Evolutionary conservation across 1,140 invertebrate genomes (phyloP), one percentile per base, ranked within the genome.

Genomic region (Rhyzopertha dominica): DNA sequence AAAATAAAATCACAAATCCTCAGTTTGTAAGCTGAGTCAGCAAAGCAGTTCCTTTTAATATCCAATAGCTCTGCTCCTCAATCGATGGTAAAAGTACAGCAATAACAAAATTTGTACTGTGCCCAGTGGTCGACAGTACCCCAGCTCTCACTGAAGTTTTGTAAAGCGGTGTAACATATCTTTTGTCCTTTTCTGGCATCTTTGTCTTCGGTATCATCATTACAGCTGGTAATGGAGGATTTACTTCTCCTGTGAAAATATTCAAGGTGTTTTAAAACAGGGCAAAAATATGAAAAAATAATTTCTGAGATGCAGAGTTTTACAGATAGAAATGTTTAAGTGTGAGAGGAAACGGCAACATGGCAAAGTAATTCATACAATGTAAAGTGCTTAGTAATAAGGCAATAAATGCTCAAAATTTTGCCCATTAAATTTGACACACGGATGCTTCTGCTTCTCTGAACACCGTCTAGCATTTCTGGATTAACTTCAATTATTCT

Each of bases 21-120:
- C 65, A 83, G 61, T 87, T 74, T 30, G 79, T 79, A 1, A 88
- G 75, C 65, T 86, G 85, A 31, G 85, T 87, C 3, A 92, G 71
- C 5, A 92, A 68, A 4, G 89, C 90, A 1, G 87, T 87, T 42
- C 87, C 90, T 58, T 85, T 84, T 20, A 87, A 75, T 47, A 92
- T 90, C 89, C 90, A 94, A 59, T 85, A 89, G 45, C 82, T 78
- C 46, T 79, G 72, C 7, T 68, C 58, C 43, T 74, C 66, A 10
- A 67, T 51, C 1, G 84, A 78, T 4, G 81, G 79, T 31, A 94
- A 59, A 20, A 89, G 67, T 1, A 90, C 78, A n/a, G 84, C 71
- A 4, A 91, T 74, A 4, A 94, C 85, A 65, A 90, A 92, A 70
- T 92, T 93, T 1, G 89, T 91, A 38, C 87, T 91, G 60, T 90